A percentile compares a stretch with the other conserved stretches of the same genome.
These are phyloP conservation scores for Hypsopygia costalis DNA, from an alignment of 2,888 invertebrate species.

Conservation along the genomic window DNA sequence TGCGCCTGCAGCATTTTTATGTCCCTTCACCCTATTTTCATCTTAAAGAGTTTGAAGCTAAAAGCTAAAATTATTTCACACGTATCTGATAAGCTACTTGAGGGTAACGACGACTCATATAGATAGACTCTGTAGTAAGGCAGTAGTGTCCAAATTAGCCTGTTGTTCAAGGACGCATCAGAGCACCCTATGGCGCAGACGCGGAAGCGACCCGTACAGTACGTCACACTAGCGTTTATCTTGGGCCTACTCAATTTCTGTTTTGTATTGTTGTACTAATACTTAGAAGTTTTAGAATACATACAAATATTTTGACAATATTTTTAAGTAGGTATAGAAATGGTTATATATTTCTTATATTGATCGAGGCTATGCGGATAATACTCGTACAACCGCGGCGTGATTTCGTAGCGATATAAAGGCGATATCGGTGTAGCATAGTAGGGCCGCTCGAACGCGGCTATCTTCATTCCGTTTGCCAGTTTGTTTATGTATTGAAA, in stretches of 20 bases:
- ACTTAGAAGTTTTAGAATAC: too few species aligned
- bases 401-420: neutral
- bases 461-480: constrained; percentile 66
- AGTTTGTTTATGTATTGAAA: constrained; percentile 78
- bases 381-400: neutral
- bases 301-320: too few species aligned
- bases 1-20: constrained; percentile 48
- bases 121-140: constrained; percentile 54
- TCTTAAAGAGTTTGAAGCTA: constrained; percentile 15
- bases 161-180: constrained; percentile 39
- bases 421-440: constrained; percentile 13
- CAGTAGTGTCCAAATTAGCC: constrained; percentile 56
- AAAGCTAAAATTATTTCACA: constrained; percentile 24
- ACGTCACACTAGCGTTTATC: constrained; percentile 73
- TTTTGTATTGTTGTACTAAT: constrained; percentile 29
- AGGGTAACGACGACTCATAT: constrained; percentile 38
- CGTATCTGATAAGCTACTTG: constrained; percentile 38
- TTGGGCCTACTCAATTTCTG: constrained; percentile 46
- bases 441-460: constrained; percentile 34
- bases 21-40: constrained; percentile 19
- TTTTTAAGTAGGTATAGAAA: too few species aligned
- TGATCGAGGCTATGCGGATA: neutral
- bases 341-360: too few species aligned
- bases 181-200: constrained; percentile 61
- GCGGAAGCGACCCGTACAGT: constrained; percentile 61